Base-by-base conservation (phyloP, 2,797 vertebrate genomes). In the Aplochiton taeniatus region DNA sequence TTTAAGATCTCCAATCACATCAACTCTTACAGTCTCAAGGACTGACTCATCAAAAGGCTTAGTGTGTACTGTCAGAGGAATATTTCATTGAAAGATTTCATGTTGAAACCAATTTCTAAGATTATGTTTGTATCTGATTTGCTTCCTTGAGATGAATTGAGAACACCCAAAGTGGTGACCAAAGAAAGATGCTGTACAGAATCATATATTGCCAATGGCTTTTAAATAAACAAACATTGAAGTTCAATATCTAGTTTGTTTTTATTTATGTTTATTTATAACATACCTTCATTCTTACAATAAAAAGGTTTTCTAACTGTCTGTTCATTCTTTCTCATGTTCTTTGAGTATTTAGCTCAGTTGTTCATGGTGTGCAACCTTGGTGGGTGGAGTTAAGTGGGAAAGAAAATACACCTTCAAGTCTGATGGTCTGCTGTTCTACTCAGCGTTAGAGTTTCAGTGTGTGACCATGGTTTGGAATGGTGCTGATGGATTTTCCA, bases 171-270 rank as follows among this genome's bases (percentile, higher is more conserved):
- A 8, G 8, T 45, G 13, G 41, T 17, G 19, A 19, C 11, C 47
- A 5, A 55, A 16, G 45, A 55, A 60, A 50, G 31, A 50, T 43
- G 43, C 12, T 48, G 45, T 8, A 58, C 70, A 10, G 67, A 46
- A 74, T 20, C 55, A 57, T 61, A 75, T 77, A 57, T 81, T 74
- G 73, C 80, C 71, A 64, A 68, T 60, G 70, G 62, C 77, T 52
- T 68, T 43, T 4, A 68, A 66, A 56, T 48, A 72, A 66, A 86
- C 80, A 86, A 88, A 86, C 31, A 62, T 0, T 61, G 66, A 67
- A 72, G 66, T 80, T 52, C 80, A 82, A 68, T 1, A 61, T 60
- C 50, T 4, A 4, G 4, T 1, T 0, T 3, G 43, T n/a, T 52
- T 17, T 11, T n/a, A n/a, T n/a, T n/a, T n/a, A n/a, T n/a, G n/a